These are phyloP conservation scores for Metopolophium dirhodum DNA, from an alignment of 1,140 invertebrate species.

Conservation along the genomic window DNA sequence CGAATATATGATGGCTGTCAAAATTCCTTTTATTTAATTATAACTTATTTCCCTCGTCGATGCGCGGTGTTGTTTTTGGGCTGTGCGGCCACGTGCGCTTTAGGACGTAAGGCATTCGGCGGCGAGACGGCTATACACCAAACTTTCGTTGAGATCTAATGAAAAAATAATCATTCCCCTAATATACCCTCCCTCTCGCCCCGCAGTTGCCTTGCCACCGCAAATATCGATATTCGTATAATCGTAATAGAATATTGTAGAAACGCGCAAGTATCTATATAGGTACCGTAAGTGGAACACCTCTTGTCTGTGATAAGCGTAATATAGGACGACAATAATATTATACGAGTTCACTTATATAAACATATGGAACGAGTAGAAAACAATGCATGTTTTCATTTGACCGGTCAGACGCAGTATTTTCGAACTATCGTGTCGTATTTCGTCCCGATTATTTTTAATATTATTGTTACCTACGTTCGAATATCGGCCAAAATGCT, in stretches of 20 bases:
- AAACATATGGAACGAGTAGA: background rate
- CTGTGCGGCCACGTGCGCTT: background rate
- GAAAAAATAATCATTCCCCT: slow-evolving; percentile 26
- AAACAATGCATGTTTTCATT: background rate
- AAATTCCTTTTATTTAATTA: slow-evolving; percentile 53
- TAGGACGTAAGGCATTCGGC: background rate
- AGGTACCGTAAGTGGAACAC: background rate
- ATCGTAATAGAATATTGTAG: background rate
- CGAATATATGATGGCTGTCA: background rate
- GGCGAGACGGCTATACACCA: background rate
- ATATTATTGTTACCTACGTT: background rate
- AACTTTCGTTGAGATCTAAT: slow-evolving; percentile 24
- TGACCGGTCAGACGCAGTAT: background rate
- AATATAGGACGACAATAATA: background rate
- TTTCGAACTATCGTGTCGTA: background rate
- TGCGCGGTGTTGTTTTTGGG: background rate
- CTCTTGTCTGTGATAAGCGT: background rate
- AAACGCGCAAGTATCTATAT: background rate
- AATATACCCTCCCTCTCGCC: background rate
- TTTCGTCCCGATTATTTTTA: background rate
- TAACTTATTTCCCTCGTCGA: slow-evolving; percentile 41
- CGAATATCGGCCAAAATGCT: background rate
- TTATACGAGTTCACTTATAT: background rate
- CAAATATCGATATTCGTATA: background rate
- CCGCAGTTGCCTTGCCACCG: background rate